Conservation (phyloP, 1,140 invertebrate species). For the Drosophila elegans region DNA sequence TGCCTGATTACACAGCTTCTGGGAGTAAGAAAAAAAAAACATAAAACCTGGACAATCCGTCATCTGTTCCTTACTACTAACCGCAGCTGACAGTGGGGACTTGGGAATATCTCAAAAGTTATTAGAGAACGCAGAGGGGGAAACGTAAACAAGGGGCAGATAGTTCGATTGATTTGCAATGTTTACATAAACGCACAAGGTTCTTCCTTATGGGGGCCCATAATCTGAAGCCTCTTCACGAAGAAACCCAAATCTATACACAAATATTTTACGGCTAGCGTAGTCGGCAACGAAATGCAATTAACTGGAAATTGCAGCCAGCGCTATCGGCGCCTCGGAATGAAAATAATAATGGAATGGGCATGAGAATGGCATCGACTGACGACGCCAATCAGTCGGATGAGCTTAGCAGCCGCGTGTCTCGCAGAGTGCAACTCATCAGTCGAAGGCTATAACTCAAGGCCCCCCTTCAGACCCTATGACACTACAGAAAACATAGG, state of each 20-base stretch:
- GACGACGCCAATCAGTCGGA: conserved; percentile 53
- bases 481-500: neutral
- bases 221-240: conserved; percentile 52
- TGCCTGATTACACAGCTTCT: conserved; percentile 37
- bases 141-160: conserved; percentile 37
- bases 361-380: conserved; percentile 7
- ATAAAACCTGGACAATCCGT: conserved; percentile 4
- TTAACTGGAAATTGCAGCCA: conserved; percentile 52
- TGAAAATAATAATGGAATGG: neutral
- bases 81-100: conserved; percentile 16
- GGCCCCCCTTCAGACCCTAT: neutral
- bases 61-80: conserved; percentile 21
- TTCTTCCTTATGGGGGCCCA: conserved; percentile 52
- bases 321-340: conserved; percentile 28
- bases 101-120: neutral
- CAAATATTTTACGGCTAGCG: conserved; percentile 57
- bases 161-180: conserved; percentile 57
- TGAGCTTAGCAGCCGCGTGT: conserved; percentile 54
- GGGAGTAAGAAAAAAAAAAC: neutral
- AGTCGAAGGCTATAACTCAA: conserved; percentile 1
- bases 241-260: conserved; percentile 51
- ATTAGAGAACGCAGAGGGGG: conserved; percentile 2
- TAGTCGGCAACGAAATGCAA: conserved; percentile 42
- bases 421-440: conserved; percentile 23
- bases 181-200: conserved; percentile 54